phyloP scores from a whole-genome alignment of 2,113 vertebrate species.

The Noctilio leporinus region DNA sequence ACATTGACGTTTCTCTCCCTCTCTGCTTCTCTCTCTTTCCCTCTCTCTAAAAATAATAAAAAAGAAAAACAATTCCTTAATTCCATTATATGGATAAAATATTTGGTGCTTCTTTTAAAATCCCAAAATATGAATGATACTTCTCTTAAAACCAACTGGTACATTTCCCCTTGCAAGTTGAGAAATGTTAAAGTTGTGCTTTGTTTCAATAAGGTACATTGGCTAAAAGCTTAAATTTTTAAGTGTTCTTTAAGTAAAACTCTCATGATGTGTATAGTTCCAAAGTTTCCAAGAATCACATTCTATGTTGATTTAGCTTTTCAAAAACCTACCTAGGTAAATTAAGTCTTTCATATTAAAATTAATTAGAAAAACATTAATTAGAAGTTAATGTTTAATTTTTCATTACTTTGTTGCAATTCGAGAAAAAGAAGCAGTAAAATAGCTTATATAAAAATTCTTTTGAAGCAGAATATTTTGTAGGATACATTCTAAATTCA shows the following conservation, averaged over 20 bases:
- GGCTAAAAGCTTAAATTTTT: background rate
- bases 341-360: constrained; percentile 5
- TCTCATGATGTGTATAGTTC: background rate
- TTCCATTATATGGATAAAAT: background rate
- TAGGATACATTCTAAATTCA: background rate
- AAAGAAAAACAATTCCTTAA: background rate
- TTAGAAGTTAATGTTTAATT: background rate
- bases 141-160: background rate
- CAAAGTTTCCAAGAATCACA: background rate
- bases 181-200: background rate
- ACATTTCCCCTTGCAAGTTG: background rate
- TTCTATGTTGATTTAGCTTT: background rate
- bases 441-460: background rate
- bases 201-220: background rate
- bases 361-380: background rate
- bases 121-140: background rate
- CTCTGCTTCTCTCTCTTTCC: too few species aligned
- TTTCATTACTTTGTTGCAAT: background rate
- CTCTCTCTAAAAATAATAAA: too few species aligned
- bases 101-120: background rate
- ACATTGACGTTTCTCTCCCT: too few species aligned
- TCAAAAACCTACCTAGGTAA: background rate
- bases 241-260: background rate
- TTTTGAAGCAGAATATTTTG: background rate
- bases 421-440: background rate